These are phyloP conservation scores for Tyrannus savana DNA, from an alignment of 2,113 vertebrate species.

Conservation along the genomic window DNA sequence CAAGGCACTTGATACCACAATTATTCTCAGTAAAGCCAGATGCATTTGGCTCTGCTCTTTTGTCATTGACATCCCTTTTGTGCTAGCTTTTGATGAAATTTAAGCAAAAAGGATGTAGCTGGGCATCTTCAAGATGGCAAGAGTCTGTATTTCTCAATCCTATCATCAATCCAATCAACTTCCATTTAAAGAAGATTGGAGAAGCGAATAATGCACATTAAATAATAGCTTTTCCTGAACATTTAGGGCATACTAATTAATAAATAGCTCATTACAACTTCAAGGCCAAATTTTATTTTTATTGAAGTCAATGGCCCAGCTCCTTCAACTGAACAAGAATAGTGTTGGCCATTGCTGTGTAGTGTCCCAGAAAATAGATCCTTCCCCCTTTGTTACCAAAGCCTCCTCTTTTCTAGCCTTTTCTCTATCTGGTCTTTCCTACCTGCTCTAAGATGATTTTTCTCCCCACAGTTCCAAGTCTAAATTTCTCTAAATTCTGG, in stretches of 20 bases:
- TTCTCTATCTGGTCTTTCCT: not conserved
- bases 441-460: not conserved
- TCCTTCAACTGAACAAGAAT: not conserved
- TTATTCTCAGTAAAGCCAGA: conserved; percentile 10
- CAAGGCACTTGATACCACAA: conserved; percentile 30
- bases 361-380: not conserved
- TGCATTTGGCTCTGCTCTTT: conserved; percentile 20
- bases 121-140: conserved; percentile 17
- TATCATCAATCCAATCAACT: conserved; percentile 44
- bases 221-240: not conserved
- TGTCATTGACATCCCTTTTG: conserved; percentile 17
- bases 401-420: not conserved
- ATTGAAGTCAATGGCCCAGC: not conserved
- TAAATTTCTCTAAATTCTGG: no score
- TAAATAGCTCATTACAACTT: conserved; percentile 27
- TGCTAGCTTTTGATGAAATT: conserved; percentile 26
- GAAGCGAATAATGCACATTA: conserved; percentile 5
- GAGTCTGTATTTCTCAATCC: conserved; percentile 20
- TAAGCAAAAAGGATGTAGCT: not conserved
- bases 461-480: not conserved
- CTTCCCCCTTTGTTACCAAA: not conserved
- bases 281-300: conserved; percentile 14
- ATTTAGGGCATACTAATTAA: conserved; percentile 34
- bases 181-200: conserved; percentile 40
- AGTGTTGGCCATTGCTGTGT: not conserved